Evolutionary conservation across 2,888 invertebrate genomes (phyloP).

Genomic region (Lomographa bimaculata): DNA sequence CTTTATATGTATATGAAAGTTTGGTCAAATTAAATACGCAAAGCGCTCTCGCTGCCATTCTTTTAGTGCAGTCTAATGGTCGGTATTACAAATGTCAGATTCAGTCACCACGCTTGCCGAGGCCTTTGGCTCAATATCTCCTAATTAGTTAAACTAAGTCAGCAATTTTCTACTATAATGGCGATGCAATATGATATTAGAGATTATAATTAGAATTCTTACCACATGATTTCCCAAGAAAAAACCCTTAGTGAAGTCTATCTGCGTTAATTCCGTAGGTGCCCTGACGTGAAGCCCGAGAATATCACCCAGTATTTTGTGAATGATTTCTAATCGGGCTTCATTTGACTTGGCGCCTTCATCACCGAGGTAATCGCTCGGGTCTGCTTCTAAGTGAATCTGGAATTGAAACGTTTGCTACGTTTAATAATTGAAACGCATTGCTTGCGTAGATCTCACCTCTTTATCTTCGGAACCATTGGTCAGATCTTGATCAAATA

Average conservation of each 20-base stretch:
- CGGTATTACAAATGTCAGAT: too few relatives aligned
- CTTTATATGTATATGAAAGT: too few relatives aligned
- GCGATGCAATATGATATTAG: conserved; percentile 43
- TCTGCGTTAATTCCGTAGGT: conserved; percentile 47
- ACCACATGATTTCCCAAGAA: conserved; percentile 94
- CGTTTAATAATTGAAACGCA: too few relatives aligned
- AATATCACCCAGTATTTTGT: conserved; percentile 88
- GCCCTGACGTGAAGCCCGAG: conserved; percentile 86
- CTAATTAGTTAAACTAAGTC: too few relatives aligned
- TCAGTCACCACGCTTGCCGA: too few relatives aligned
- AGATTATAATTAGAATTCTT: conserved; percentile 37
- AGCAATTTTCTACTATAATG: conserved; percentile 58
- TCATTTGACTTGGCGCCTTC: conserved; percentile 79
- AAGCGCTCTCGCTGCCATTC: too few relatives aligned
- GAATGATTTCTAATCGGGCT: conserved; percentile 90
- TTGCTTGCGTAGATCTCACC: too few relatives aligned
- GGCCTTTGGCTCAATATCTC: too few relatives aligned
- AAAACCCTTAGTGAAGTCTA: conserved; percentile 86
- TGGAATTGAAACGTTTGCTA: conserved; percentile 61
- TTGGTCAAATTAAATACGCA: too few relatives aligned
- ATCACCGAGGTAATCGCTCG: conserved; percentile 77
- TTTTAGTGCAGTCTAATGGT: too few relatives aligned
- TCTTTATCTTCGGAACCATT: too few relatives aligned
- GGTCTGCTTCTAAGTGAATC: conserved; percentile 93
- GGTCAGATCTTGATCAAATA: too few relatives aligned